These are phyloP conservation scores for Hermatobates lingyangjiaoensis DNA, from an alignment of 1,140 invertebrate species.

Conservation along the genomic window DNA sequence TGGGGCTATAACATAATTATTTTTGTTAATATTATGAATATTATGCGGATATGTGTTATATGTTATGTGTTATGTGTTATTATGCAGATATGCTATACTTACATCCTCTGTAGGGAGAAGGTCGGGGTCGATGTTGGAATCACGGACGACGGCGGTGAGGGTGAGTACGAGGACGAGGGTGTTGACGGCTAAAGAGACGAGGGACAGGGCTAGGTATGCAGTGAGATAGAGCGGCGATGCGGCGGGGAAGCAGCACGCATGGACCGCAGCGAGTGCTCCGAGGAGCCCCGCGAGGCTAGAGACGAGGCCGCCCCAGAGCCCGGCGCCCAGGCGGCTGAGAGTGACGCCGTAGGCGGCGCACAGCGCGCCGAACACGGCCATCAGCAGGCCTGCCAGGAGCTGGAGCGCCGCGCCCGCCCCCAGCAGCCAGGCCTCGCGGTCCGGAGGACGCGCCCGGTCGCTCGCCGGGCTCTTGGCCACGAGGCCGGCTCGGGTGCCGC, in stretches of 20 bases:
- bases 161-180: constrained; percentile 36
- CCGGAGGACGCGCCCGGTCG: neutral
- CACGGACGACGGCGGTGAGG: constrained; percentile 34
- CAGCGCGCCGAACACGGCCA: constrained; percentile 33
- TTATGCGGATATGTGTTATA: too few species aligned
- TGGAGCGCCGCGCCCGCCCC: constrained; percentile 21
- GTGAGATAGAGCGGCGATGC: constrained; percentile 24
- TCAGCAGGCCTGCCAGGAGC: constrained; percentile 31
- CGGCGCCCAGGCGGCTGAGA: constrained; percentile 34
- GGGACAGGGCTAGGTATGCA: constrained; percentile 33
- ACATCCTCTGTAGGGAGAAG: neutral
- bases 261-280: constrained; percentile 33
- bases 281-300: constrained; percentile 33
- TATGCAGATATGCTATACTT: neutral
- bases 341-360: constrained; percentile 33
- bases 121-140: constrained; percentile 16
- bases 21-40: too few species aligned
- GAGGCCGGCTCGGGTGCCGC: neutral
- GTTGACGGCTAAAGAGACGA: constrained; percentile 33
- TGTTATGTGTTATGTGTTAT: too few species aligned
- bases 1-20: too few species aligned
- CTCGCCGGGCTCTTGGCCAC: neutral
- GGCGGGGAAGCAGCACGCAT: constrained; percentile 25
- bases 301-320: constrained; percentile 37
- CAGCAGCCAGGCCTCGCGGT: neutral